A percentile compares a stretch with the other conserved stretches of the same genome.
These are phyloP conservation scores for Drosophila mojavensis DNA, from an alignment of 1,140 invertebrate genomes.

Conservation along the genomic window DNA sequence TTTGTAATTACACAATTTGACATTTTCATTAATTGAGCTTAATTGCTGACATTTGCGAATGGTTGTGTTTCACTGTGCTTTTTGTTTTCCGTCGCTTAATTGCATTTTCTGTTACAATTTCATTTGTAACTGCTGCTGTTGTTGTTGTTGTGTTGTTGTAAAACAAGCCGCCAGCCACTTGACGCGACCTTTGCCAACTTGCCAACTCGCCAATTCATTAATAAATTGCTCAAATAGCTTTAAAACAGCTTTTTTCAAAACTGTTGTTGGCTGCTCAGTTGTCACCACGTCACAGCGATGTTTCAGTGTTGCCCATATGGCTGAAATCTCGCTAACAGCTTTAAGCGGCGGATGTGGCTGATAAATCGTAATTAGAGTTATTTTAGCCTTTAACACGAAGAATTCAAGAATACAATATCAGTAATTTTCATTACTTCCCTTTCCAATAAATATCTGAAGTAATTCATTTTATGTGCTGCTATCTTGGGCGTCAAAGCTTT, in stretches of 20 bases:
- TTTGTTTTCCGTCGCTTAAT: conserved; percentile 63
- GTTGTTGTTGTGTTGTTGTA: conserved; percentile 8
- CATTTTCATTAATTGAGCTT: conserved; percentile 77
- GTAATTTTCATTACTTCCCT: background rate
- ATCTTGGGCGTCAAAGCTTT: conserved; percentile 39
- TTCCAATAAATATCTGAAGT: background rate
- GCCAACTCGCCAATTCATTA: conserved; percentile 62
- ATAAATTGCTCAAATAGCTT: conserved; percentile 55
- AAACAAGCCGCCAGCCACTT: conserved; percentile 5
- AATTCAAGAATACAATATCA: too few species aligned
- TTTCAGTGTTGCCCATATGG: background rate
- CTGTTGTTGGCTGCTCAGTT: conserved; percentile 21
- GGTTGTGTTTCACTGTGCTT: conserved; percentile 51
- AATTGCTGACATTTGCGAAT: conserved; percentile 66
- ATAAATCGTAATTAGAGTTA: too few species aligned
- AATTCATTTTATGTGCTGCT: conserved; percentile 23
- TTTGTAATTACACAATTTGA: conserved; percentile 75
- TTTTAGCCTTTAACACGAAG: too few species aligned
- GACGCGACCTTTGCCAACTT: conserved; percentile 57
- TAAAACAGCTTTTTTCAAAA: conserved; percentile 17
- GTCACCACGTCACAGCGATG: conserved; percentile 1
- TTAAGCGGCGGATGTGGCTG: background rate
- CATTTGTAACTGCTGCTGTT: conserved; percentile 58
- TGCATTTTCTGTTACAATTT: conserved; percentile 73
- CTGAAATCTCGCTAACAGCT: background rate